Evolutionary conservation across 1,140 invertebrate genomes (phyloP).

Genomic region (Apis cerana): DNA sequence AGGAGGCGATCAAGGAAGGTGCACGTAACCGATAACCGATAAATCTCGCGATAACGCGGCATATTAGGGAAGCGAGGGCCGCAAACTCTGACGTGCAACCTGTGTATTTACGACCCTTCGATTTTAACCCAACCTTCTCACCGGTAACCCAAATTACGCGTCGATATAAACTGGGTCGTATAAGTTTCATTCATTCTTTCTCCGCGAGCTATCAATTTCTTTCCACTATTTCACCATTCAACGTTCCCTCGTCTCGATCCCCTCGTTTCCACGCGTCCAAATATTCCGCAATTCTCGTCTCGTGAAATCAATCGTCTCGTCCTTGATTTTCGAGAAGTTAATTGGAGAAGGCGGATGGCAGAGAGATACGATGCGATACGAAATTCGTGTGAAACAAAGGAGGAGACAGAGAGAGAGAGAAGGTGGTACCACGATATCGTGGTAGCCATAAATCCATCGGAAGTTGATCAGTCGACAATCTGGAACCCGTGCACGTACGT

Average conservation of each 20-base stretch:
- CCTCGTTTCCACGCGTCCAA: too few relatives aligned
- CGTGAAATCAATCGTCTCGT: too few relatives aligned
- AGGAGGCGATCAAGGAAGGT: slow-evolving; percentile 13
- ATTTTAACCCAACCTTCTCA: slow-evolving; percentile 35
- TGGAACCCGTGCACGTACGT: slow-evolving; percentile 72
- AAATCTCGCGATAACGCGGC: slow-evolving; percentile 54
- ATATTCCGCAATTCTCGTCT: background rate
- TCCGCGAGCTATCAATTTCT: background rate
- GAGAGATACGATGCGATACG: slow-evolving; percentile 6
- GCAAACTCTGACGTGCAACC: slow-evolving; percentile 37
- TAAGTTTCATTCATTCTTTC: background rate
- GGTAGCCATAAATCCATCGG: slow-evolving; percentile 74
- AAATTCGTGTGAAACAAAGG: slow-evolving; percentile 5
- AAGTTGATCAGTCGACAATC: slow-evolving; percentile 69
- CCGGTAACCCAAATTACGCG: slow-evolving; percentile 37
- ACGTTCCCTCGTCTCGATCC: background rate
- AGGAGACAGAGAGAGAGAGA: background rate
- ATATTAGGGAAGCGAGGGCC: slow-evolving; percentile 35
- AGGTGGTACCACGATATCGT: slow-evolving; percentile 67
- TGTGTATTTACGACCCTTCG: slow-evolving; percentile 15
- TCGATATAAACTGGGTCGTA: slow-evolving; percentile 37
- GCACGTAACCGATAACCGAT: slow-evolving; percentile 62
- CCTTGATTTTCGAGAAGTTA: background rate
- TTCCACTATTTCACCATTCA: background rate
- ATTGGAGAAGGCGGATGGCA: slow-evolving; percentile 42